Conservation (phyloP, 2,797 vertebrate species). For the Hoplostethus mediterraneus region DNA sequence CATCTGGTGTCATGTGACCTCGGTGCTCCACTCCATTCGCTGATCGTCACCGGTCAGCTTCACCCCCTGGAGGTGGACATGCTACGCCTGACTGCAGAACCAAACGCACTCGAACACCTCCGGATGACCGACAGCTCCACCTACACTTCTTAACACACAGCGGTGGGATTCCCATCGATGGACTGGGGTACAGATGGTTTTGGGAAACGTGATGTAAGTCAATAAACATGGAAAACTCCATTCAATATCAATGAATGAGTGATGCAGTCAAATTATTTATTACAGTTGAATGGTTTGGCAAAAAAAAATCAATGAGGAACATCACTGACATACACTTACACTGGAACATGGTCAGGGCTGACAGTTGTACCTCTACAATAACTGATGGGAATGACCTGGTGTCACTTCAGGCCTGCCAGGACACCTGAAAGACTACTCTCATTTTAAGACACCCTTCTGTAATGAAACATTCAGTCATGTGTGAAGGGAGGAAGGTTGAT, state of each 20-base stretch:
- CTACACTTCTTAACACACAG: constrained; percentile 64
- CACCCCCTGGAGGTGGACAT: constrained; percentile 96
- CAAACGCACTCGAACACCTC: constrained; percentile 72
- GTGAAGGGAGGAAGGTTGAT: no score
- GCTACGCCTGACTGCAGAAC: constrained; percentile 87
- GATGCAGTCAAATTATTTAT: constrained; percentile 72
- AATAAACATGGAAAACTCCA: no score
- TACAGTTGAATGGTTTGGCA: constrained; percentile 72
- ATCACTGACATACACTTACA: constrained; percentile 5
- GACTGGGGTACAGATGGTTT: no score
- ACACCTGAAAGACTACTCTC: no score
- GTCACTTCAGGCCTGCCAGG: no score
- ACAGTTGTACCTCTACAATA: no score
- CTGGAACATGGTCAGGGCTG: no score
- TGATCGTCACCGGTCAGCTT: constrained; percentile 90
- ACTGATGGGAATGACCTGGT: not conserved
- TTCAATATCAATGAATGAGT: not conserved
- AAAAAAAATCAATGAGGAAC: constrained; percentile 55
- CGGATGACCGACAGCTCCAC: constrained; percentile 77
- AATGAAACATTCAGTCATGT: no score
- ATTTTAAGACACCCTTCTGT: no score
- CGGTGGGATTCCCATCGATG: no score
- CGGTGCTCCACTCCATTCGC: constrained; percentile 91
- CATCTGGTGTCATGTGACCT: constrained; percentile 89
- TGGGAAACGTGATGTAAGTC: no score